Evolutionary conservation across 2,113 vertebrate genomes (phyloP).

Genomic region (Mirza zaza): DNA sequence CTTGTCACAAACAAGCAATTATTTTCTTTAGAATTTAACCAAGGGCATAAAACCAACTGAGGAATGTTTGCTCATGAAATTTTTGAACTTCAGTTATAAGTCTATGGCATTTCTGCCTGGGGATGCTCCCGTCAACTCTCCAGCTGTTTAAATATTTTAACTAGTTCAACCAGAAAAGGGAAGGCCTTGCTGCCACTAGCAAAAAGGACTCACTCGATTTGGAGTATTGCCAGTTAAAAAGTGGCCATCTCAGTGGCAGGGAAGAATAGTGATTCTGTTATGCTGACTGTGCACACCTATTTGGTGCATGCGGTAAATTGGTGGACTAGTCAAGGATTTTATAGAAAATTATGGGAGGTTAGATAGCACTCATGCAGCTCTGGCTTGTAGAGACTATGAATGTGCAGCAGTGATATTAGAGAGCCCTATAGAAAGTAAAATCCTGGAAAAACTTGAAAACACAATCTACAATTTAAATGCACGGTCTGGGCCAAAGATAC

Average conservation of each 20-base stretch:
- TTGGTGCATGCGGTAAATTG: not conserved
- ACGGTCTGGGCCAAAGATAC: not conserved
- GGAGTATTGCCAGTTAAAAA: not conserved
- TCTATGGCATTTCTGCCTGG: not conserved
- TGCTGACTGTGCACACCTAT: rapidly evolving
- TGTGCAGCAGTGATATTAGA: not conserved
- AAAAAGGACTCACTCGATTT: not conserved
- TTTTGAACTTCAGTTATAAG: not conserved
- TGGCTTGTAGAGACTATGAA: not conserved
- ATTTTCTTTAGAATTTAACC: not conserved
- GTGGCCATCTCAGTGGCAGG: not conserved
- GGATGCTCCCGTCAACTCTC: rapidly evolving
- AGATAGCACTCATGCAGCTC: not conserved
- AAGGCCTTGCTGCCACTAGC: not conserved
- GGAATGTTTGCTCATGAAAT: not conserved
- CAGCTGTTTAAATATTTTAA: not conserved
- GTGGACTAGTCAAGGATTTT: not conserved
- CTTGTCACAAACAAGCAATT: not conserved
- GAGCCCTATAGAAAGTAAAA: not conserved
- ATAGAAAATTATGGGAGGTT: not conserved
- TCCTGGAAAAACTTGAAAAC: not conserved
- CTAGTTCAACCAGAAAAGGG: not conserved
- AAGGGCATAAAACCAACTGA: not conserved
- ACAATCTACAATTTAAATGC: not conserved
- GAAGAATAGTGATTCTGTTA: not conserved